Percentiles rank a stretch among this genome's conserved stretches.
Conservation (phyloP, 2,888 invertebrate genomes). For the Gymnosoma rotundatum region DNA sequence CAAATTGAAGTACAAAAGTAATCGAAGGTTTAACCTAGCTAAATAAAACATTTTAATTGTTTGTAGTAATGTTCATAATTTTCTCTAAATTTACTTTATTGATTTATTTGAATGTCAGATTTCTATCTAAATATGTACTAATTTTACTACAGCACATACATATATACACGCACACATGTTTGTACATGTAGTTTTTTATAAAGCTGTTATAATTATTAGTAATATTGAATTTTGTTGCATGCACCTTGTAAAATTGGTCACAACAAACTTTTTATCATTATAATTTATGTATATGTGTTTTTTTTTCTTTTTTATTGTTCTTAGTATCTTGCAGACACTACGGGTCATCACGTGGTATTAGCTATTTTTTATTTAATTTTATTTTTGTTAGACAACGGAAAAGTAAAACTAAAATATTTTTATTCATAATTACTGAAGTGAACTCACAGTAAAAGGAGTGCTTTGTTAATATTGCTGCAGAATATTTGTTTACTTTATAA, state of each 20-base stretch:
- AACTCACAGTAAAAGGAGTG: neutral
- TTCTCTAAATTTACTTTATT: constrained; percentile 14
- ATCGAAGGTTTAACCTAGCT: neutral
- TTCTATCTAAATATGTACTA: constrained; percentile 16
- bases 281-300: neutral
- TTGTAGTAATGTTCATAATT: too few relatives aligned
- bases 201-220: constrained; percentile 23
- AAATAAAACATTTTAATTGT: too few relatives aligned
- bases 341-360: constrained; percentile 16
- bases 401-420: neutral
- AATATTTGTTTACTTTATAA: too few relatives aligned
- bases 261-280: constrained; percentile 13
- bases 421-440: neutral
- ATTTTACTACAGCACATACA: neutral
- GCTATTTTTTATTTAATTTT: neutral
- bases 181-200: neutral
- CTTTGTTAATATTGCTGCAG: neutral
- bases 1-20: too few relatives aligned
- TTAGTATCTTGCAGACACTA: constrained; percentile 34
- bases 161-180: neutral
- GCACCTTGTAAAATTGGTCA: constrained; percentile 14
- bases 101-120: constrained; percentile 42
- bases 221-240: constrained; percentile 29
- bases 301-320: neutral
- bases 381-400: neutral